phyloP scores from a whole-genome alignment of 2,113 vertebrate species.

The Macquaria ambigua region DNA sequence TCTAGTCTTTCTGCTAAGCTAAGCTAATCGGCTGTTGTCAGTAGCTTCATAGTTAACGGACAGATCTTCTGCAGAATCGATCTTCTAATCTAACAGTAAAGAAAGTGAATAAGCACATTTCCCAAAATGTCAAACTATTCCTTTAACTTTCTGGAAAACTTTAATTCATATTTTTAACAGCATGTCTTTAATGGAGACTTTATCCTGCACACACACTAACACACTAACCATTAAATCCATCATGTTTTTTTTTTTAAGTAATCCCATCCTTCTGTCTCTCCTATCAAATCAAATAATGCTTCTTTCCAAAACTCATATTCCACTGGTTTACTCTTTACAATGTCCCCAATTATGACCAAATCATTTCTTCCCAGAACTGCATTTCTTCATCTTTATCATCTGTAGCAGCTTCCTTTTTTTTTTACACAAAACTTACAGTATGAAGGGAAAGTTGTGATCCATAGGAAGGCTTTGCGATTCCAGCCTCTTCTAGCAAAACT shows the following conservation, averaged over 20 bases:
- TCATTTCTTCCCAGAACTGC: neutral
- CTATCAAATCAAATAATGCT: neutral
- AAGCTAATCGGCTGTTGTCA: neutral
- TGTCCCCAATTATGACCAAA: neutral
- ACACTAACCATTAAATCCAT: neutral
- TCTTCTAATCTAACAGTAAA: neutral
- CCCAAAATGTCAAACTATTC: neutral
- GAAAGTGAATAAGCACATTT: too few relatives aligned
- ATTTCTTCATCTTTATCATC: neutral
- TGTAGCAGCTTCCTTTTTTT: neutral
- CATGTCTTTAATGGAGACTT: neutral
- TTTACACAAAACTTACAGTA: neutral
- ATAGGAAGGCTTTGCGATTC: slow-evolving; percentile 6
- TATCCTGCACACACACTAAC: neutral
- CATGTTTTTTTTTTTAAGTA: neutral
- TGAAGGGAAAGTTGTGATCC: slow-evolving; percentile 8
- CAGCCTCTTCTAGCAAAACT: slow-evolving; percentile 22
- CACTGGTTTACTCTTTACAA: slow-evolving; percentile 1
- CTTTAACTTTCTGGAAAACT: neutral
- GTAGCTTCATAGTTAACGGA: neutral
- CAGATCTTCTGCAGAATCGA: neutral
- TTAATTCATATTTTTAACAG: too few relatives aligned
- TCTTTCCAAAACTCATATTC: neutral
- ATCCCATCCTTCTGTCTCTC: neutral
- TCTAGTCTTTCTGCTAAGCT: neutral